A percentile compares a stretch with the other conserved stretches of the same genome.
Evolutionary conservation across 2,888 invertebrate genomes (phyloP).

Genomic region (Lepidonotus clava): DNA sequence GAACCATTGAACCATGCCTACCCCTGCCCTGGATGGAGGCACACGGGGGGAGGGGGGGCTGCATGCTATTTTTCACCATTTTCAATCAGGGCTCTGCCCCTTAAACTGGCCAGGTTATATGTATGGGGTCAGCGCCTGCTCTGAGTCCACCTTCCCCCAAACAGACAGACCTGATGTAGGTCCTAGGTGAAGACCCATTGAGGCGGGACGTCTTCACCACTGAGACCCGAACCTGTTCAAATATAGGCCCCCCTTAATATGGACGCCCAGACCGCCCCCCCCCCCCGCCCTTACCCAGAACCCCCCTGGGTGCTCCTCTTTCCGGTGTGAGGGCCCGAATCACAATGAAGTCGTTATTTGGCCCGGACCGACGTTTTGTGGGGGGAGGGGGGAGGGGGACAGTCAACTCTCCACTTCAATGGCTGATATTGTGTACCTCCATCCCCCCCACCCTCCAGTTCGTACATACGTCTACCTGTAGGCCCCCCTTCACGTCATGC

Average conservation of each 20-base stretch:
- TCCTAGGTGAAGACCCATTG: too few relatives aligned
- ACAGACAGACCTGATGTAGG: too few relatives aligned
- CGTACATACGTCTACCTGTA: neutral
- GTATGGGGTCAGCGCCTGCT: too few relatives aligned
- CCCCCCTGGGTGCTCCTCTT: neutral
- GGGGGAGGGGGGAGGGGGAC: neutral
- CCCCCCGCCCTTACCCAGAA: neutral
- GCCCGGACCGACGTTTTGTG: neutral
- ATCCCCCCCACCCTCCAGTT: neutral
- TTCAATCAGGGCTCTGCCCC: too few relatives aligned
- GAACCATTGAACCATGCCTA: too few relatives aligned
- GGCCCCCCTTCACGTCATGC: neutral
- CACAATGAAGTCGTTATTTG: conserved; percentile 34
- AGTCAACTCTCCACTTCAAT: conserved; percentile 25
- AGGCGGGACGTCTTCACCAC: too few relatives aligned
- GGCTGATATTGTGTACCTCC: conserved; percentile 38
- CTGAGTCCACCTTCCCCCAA: too few relatives aligned
- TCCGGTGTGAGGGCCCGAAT: conserved; percentile 1
- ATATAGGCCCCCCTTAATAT: neutral
- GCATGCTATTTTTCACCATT: too few relatives aligned
- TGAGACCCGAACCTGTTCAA: too few relatives aligned
- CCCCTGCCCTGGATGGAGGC: too few relatives aligned
- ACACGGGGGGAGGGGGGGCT: too few relatives aligned
- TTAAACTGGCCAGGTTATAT: too few relatives aligned
- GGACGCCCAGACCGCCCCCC: neutral